Evolutionary conservation across 2,797 vertebrate species (phyloP), one percentile per base, ranked within the genome.

Genomic region (Halcyon chelicuti): DNA sequence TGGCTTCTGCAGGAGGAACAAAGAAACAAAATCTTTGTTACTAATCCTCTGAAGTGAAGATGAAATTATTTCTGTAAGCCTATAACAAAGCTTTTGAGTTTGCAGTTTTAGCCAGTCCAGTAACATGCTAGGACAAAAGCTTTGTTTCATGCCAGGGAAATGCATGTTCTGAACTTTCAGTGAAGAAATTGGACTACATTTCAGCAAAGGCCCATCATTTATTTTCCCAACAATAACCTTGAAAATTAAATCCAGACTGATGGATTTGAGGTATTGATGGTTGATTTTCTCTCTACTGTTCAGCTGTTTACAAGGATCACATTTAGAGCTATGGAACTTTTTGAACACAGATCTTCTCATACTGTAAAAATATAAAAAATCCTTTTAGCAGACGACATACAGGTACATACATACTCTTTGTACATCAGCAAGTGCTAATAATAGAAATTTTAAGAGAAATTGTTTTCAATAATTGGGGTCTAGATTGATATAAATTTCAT

Each of bases 231-330:
- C 39, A 96, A 73, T 74, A 95, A 96, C 52, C 71, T 26, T 90
- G 83, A 82, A 95, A 95, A 82, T 46, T 79, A 95, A 95, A 96
- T 55, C 46, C 66, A 89, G 88, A 26, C 31, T 88, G 66, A 95
- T 78, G 54, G 14, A 84, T 18, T 57, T 25, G 42, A 76, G 37
- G 35, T 70, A 81, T 1, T 73, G 85, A 84, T 70, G 40, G 52
- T 4, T 63, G 52, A 49, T 70, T 62, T 90, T 84, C 71, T 84
- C 51, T 67, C 44, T 57, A 44, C 54, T 70, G 37, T 35, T 90
- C 23, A 58, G 58, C n/a, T 81, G 40, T 55, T 88, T 55, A 84
- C 28, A 91, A 72, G 10, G 22, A 76, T 19, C 61, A 47, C 52
- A 71, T 73, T 90, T 37, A 86, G 23, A 86, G 44, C 33, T 61